These are phyloP conservation scores for Pipra filicauda DNA, from an alignment of 2,113 vertebrate species.

Conservation along the genomic window DNA sequence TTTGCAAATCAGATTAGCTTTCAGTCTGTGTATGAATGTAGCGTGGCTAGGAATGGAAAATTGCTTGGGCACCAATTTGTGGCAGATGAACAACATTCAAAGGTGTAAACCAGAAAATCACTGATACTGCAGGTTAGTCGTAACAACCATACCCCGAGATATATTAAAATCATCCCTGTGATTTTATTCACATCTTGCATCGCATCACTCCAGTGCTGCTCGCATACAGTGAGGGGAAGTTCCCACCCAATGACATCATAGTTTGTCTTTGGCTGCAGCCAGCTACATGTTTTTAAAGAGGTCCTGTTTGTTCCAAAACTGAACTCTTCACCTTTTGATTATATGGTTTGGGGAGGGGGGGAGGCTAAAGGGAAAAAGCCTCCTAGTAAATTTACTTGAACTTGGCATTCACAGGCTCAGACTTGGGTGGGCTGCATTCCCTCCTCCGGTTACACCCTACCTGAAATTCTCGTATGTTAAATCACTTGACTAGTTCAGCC, in stretches of 20 bases:
- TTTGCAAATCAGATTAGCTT: conserved; percentile 65
- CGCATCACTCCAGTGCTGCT: neutral
- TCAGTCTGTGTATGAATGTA: neutral
- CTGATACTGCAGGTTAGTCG: neutral
- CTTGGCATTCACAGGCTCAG: conserved; percentile 11
- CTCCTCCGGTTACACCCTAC: conserved; percentile 58
- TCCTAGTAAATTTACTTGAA: conserved; percentile 21
- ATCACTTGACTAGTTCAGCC: conserved; percentile 42
- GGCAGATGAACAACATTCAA: neutral
- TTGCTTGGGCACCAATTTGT: neutral
- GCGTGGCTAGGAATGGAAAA: neutral
- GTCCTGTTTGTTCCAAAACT: conserved; percentile 55
- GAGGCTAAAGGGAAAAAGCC: neutral
- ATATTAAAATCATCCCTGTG: neutral
- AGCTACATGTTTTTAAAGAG: conserved; percentile 47
- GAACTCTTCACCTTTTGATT: conserved; percentile 66
- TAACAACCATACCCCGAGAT: neutral
- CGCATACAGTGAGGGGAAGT: conserved; percentile 34
- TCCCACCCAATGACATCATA: conserved; percentile 68
- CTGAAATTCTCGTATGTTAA: conserved; percentile 41
- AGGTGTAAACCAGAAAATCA: neutral
- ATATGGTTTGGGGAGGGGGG: neutral
- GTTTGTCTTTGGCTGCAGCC: conserved; percentile 52
- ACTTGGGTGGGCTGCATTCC: conserved; percentile 47
- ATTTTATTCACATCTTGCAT: neutral